These are phyloP conservation scores for Spinus olivaceus DNA, from an alignment of 2,797 vertebrate species.

Conservation along the genomic window DNA sequence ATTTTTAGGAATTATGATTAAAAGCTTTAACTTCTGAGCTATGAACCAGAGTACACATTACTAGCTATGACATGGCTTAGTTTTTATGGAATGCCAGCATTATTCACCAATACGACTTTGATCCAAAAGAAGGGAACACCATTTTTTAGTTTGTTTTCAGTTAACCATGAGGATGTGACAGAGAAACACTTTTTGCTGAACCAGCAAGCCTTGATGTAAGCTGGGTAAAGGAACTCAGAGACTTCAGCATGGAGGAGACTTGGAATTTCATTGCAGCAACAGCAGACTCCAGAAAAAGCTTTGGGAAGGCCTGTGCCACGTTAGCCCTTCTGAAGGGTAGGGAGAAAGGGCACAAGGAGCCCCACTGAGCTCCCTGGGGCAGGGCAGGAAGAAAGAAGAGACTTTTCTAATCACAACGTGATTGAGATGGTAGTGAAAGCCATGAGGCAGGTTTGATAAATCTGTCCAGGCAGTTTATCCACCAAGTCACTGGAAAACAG, in stretches of 20 bases:
- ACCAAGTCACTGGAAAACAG: background rate
- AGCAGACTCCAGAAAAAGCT: background rate
- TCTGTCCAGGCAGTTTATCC: background rate
- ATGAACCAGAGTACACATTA: background rate
- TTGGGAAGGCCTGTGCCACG: accelerated
- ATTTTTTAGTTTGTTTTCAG: background rate
- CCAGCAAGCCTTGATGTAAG: background rate
- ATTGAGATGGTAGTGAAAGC: background rate
- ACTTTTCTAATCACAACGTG: background rate
- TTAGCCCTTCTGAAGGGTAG: background rate
- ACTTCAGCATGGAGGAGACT: background rate
- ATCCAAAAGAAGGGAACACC: background rate
- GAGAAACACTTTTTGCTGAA: background rate
- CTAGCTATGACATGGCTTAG: background rate
- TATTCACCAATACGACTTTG: background rate
- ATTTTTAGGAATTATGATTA: background rate
- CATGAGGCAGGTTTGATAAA: background rate
- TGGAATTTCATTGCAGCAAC: background rate
- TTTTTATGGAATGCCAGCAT: background rate
- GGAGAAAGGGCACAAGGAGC: background rate
- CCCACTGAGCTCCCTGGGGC: background rate
- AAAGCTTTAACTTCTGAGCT: background rate
- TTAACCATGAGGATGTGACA: accelerated
- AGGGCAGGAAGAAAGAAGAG: background rate
- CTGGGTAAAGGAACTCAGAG: background rate